Base-by-base conservation (phyloP, 2,888 invertebrate genomes). In the Rhingia campestris region DNA sequence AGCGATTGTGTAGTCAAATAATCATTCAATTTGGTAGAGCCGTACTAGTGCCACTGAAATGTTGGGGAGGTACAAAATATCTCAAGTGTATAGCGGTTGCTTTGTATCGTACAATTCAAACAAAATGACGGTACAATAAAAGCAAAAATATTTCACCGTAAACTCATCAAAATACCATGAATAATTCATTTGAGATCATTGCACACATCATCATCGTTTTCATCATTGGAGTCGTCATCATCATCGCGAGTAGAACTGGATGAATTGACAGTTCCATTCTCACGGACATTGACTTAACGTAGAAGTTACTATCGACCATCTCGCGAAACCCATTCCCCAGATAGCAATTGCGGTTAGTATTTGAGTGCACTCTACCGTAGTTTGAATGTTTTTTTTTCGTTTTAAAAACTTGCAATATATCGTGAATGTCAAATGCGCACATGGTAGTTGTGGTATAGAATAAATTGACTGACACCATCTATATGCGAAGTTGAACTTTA, bases 101-200 rank as follows among this genome's bases (percentile, higher is more conserved):
- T 22, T 22, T 22, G 66, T 75, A 59, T 64, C 58, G 49, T 58
- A 33, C 56, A 49, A 66, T 66, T 58, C 58, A 35, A 47, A 41
- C 66, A 59, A 74, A 49, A 59, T 53, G 32, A 53, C 41, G 35
- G 41, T 22, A 30, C 39, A 67, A 67, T 66, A 45, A 43, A 59
- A 53, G 33, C 49, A 66, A 39, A 49, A 66, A 56, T 51, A 74
- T 59, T 66, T 49, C 58, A 37, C 14, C 43, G 59, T 75, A 75
- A 67, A 67, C 75, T 67, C 67, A 67, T 75, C 66, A 59, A 67
- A 75, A 75, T 75, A 59, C 49, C 37, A 75, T 75, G 75, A 75
- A 75, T 75, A 67, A 75, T 75, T 75, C 75, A 75, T 51, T 32
- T 53, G 58, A 53, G 58, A 67, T 75, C 75, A 67, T 59, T 43